Evolutionary conservation across 2,888 invertebrate species (phyloP), one percentile per base, ranked within the genome.

Genomic region (Cactoblastis cactorum): DNA sequence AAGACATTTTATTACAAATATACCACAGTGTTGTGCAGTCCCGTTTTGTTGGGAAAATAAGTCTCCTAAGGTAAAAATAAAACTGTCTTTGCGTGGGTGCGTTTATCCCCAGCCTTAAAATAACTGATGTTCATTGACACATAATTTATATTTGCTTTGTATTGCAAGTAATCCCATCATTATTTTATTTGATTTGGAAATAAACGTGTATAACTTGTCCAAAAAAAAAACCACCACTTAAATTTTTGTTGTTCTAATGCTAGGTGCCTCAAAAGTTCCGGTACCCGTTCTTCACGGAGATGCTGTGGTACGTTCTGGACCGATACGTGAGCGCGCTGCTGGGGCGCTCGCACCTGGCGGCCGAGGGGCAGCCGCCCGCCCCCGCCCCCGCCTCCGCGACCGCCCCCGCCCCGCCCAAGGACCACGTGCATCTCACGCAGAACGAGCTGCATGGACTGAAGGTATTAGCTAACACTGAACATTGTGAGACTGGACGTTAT

Each of bases 271-370:
- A 96, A 67, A 98, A 98, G 90, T 99, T 98, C 87, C 94, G 99
- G 0, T 99, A 98, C 80, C 99, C 99, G 0, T 98, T 98, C 89
- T 99, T 97, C 85, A 97, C 97, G 11, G 98, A 99, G 88, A 98
- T 99, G 95, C 89, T 98, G 53, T 99, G 99, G 98, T 99, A 98
- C 85, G 97, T 98, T 35, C 85, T 98, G 61, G 98, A 97, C 67
- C 93, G 97, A 37, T 98, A 98, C 81, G 96, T 98, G 32, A 93
- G 94, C 63, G 95, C 96, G 51, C 83, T 98, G 48, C 88, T 97
- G 51, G 97, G 97, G 0, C 92, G 94, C 54, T 94, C 94, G 38
- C 97, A 97, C 79, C 89, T 97, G 46, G 91, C 93, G 4, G 73
- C 72, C 3, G 83, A 82, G 59, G 77, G 76, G 0, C 70, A 62